Evolutionary conservation across 1,140 invertebrate species (phyloP), one percentile per base, ranked within the genome.

Genomic region (Orchestia grillus): DNA sequence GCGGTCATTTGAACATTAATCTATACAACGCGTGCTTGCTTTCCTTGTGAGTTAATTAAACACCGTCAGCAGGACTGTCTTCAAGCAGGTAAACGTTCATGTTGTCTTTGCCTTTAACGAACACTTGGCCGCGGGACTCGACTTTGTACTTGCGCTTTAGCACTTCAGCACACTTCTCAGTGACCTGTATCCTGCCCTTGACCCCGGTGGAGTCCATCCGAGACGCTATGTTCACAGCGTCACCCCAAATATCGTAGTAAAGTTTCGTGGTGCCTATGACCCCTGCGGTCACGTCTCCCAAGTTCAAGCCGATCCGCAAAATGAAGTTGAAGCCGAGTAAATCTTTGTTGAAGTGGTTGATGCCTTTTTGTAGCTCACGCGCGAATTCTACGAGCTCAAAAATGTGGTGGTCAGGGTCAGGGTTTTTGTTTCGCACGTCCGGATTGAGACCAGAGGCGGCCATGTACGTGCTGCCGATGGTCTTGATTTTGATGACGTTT

Each of bases 161-260:
- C 6, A 98, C 97, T 0, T 98, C 97, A 47, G 99, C 97, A 97
- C 98, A 98, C 87, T 98, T 98, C 97, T 98, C 98, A 0, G 98
- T 98, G 19, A 99, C 98, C 97, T 99, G 99, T 96, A 99, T 99
- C 95, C 98, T 98, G 96, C 99, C 98, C 15, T 98, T 98, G 0
- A 99, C 98, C 0, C 99, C 99, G 0, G 99, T 99, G 0, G 99
- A 99, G 97, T 99, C 99, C 99, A 99, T 99, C 95, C 99, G 98
- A 8, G 98, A 99, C 0, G 99, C 99, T 95, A 99, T 99, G 97
- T 99, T 99, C 0, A 99, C 99, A 0, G 99, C 99, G 97, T 99
- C 99, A 0, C 99, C 99, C 99, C 99, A 99, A 95, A 99, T 99
- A 97, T 99, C 99, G 97, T 99, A 99, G 97, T 99, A 99, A 41